Conservation (phyloP, 2,113 vertebrate genomes). For the Caloenas nicobarica region DNA sequence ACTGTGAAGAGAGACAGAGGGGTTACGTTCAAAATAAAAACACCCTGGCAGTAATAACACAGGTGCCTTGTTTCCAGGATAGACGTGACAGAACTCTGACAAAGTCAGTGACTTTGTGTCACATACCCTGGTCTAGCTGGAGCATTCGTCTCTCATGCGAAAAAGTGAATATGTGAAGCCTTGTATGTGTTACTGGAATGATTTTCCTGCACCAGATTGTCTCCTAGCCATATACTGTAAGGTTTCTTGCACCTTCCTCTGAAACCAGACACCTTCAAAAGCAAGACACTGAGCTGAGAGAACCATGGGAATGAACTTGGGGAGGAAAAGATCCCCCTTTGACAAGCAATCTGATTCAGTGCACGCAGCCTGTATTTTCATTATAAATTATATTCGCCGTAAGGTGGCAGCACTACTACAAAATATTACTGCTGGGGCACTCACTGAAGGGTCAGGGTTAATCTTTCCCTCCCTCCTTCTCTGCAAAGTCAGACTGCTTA, state of each 20-base stretch:
- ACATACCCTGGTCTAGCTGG: rapidly evolving
- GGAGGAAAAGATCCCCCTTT: background rate
- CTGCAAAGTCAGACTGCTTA: background rate
- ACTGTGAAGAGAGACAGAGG: background rate
- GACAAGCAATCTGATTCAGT: background rate
- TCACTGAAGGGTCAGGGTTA: background rate
- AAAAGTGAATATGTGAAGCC: background rate
- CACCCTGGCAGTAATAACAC: background rate
- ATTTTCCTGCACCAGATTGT: background rate
- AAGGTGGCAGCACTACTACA: background rate
- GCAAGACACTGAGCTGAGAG: background rate
- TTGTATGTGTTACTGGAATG: background rate
- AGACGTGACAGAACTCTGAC: background rate
- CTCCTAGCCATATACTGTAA: background rate
- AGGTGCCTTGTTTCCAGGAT: background rate
- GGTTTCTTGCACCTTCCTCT: background rate
- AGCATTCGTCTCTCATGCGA: background rate
- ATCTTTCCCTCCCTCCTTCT: background rate
- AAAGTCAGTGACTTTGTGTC: background rate
- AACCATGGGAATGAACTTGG: background rate
- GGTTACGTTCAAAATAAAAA: background rate
- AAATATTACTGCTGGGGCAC: background rate
- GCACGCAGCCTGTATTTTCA: background rate
- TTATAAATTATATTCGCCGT: background rate
- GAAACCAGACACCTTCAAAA: background rate